Percentiles rank a stretch among this genome's conserved stretches.
Conservation (phyloP, 2,888 invertebrate species). For the Cryptus viduatorius region DNA sequence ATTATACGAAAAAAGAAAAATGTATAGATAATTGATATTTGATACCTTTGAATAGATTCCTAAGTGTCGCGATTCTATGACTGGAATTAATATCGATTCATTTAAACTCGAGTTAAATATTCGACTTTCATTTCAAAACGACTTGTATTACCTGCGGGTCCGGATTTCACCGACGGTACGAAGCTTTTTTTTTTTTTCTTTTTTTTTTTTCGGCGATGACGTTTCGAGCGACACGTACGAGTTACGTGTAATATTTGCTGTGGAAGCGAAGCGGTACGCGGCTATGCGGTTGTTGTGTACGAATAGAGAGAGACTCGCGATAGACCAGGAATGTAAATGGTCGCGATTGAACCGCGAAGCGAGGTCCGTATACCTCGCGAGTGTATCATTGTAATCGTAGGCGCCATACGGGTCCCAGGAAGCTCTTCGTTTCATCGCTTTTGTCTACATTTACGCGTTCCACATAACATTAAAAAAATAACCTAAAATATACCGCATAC, state of each 20-base stretch:
- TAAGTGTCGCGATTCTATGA: too few species aligned
- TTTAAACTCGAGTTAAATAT: too few species aligned
- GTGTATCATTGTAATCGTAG: constrained; percentile 2
- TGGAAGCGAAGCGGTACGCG: constrained; percentile 30
- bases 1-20: neutral
- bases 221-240: constrained; percentile 50
- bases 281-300: neutral
- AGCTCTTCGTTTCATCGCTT: constrained; percentile 13
- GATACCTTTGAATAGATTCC: too few species aligned
- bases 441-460: constrained; percentile 4
- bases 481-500: neutral
- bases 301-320: constrained; percentile 26
- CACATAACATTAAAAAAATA: neutral
- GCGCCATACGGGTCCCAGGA: constrained; percentile 9
- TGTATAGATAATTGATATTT: too few species aligned
- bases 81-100: too few species aligned
- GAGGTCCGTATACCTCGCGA: neutral
- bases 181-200: neutral
- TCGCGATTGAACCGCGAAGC: constrained; percentile 19
- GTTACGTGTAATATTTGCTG: constrained; percentile 40
- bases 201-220: constrained; percentile 52
- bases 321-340: constrained; percentile 57
- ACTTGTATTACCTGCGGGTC: neutral
- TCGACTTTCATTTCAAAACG: neutral
- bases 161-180: constrained; percentile 31